Conservation (phyloP, 2,113 vertebrate species). For the Calidris pugnax region DNA sequence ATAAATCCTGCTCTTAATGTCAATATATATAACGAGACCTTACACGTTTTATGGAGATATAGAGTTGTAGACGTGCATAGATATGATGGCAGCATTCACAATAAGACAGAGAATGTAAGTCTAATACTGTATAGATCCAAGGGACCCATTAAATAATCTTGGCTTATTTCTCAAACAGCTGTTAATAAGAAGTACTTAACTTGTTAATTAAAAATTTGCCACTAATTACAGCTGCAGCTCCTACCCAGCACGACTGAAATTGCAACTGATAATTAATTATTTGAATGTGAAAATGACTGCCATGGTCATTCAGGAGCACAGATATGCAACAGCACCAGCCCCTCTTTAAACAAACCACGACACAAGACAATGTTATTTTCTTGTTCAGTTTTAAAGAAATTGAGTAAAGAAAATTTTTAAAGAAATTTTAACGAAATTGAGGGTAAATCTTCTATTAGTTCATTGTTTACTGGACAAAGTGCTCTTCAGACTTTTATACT, state of each 20-base stretch:
- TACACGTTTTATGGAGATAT: neutral
- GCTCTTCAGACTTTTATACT: neutral
- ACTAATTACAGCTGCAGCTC: constrained; percentile 21
- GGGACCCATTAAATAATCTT: constrained; percentile 20
- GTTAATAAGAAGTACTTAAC: constrained; percentile 27
- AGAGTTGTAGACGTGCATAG: neutral
- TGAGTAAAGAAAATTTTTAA: too few species aligned
- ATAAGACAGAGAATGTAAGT: neutral
- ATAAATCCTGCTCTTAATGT: neutral
- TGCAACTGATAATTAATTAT: neutral
- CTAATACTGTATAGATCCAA: neutral
- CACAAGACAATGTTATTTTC: neutral
- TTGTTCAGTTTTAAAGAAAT: neutral
- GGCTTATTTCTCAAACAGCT: constrained; percentile 25
- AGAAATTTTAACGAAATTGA: too few species aligned
- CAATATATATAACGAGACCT: neutral
- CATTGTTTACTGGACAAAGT: neutral
- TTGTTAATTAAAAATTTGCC: constrained; percentile 44
- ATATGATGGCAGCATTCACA: neutral
- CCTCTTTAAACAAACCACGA: neutral
- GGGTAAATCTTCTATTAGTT: neutral
- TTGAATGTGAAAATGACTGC: neutral
- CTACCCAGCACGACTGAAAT: constrained; percentile 8
- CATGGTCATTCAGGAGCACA: neutral
- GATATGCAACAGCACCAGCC: neutral